phyloP scores from a whole-genome alignment of 1,140 invertebrate species.

The Anagrus nilaparvatae region DNA sequence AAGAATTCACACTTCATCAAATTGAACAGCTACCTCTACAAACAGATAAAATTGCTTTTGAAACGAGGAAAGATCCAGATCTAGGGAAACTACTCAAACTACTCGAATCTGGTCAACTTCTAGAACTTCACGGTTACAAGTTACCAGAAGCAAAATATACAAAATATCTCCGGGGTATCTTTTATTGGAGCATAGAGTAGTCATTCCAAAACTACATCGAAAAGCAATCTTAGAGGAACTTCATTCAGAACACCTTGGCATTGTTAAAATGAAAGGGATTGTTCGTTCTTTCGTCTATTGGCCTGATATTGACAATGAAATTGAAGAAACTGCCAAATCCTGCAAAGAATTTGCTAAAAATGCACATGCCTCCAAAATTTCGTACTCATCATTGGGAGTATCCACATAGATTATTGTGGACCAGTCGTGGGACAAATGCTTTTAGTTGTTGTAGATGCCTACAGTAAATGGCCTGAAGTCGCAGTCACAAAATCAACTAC shows the following conservation, averaged over 20 bases:
- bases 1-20: conserved; percentile 11
- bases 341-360: too few species aligned
- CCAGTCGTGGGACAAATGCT: conserved; percentile 29
- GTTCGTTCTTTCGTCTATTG: conserved; percentile 40
- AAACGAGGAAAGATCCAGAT: conserved; percentile 14
- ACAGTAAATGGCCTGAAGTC: too few species aligned
- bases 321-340: too few species aligned
- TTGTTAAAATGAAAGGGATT: conserved; percentile 41
- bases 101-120: conserved; percentile 10
- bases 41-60: conserved; percentile 12
- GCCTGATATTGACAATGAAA: conserved; percentile 40
- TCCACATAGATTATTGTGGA: conserved; percentile 40
- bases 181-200: too few species aligned
- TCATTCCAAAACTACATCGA: too few species aligned
- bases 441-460: too few species aligned
- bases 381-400: conserved; percentile 17
- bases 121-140: conserved; percentile 2
- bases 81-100: conserved; percentile 13
- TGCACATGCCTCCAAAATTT: conserved; percentile 13
- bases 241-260: too few species aligned
- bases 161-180: too few species aligned
- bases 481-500: too few species aligned
- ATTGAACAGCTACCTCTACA: conserved; percentile 13
- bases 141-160: too few species aligned
- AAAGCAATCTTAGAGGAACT: conserved; percentile 26